Evolutionary conservation across 1,140 invertebrate genomes (phyloP), one percentile per base, ranked within the genome.

Genomic region (Pseudomyrmex gracilis): DNA sequence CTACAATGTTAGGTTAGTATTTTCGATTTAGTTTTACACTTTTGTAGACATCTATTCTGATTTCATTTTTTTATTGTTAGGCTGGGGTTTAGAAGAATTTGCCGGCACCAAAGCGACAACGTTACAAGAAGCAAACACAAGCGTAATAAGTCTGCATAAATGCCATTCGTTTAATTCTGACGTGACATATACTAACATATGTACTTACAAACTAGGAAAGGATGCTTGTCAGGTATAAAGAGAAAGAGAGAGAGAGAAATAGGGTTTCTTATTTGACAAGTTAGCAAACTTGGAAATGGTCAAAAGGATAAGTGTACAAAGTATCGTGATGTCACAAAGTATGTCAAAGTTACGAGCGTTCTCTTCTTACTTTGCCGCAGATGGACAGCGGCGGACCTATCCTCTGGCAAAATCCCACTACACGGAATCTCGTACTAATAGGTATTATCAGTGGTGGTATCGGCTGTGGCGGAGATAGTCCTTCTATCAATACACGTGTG

Each of bases 321-420:
- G 13, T 61, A 49, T 47, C 4, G 2, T 73, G 2, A 15, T 24
- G 22, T 13, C 12, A 34, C 5, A 3, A 68, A 58, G 2, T 17
- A 47, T 57, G 2, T 7, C 2, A 3, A 12, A 43, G 5, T 34
- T 20, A 13, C 17, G 34, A 34, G 8, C 12, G 15, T 20, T 20
- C 17, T 58, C n/a, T 58, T 70, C n/a, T 83, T 51, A 34, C 3
- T 58, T 74, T 86, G 17, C 1, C 90, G 10, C 90, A 97, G 95
- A 94, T 95, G 82, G 97, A 97, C 89, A 97, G 96, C 51, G 97
- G 97, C 15, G 96, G 96, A 5, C 96, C 96, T 0, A 78, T 96
- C 1, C 88, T 96, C 4, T 96, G 95, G 93, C 89, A 93, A 24
- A 94, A 96, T 87, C 89, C 92, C 0, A 77, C 80, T 0, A 95